Evolutionary conservation across 2,797 vertebrate genomes (phyloP).

Genomic region (Rhodeus uyekii): DNA sequence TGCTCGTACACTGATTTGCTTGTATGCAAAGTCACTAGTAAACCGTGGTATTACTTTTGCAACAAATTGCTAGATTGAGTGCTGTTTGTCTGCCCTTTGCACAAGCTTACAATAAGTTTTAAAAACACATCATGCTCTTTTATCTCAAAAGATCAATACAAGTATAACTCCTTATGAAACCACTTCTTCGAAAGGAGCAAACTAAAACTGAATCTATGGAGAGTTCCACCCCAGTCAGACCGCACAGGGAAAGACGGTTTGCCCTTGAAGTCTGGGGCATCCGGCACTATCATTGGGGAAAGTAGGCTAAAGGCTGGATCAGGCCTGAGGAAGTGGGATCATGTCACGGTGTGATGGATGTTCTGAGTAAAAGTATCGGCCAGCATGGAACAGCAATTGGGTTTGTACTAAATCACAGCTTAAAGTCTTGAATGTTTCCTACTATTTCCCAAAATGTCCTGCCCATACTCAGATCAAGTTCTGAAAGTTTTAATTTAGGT

Average conservation of each 20-base stretch:
- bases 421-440: background rate
- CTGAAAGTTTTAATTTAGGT: no score
- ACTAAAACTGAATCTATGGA: background rate
- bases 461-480: no score
- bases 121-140: background rate
- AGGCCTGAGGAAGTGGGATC: constrained; percentile 43
- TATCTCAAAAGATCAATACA: background rate
- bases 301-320: constrained; percentile 49
- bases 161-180: background rate
- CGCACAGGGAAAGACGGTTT: background rate
- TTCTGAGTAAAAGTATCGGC: constrained; percentile 46
- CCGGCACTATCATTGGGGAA: constrained; percentile 7
- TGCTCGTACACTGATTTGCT: no score
- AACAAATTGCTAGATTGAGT: background rate
- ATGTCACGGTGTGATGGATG: constrained; percentile 54
- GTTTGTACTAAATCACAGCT: background rate
- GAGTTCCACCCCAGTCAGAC: background rate
- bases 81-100: background rate
- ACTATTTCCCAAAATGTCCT: no score
- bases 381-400: background rate
- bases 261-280: constrained; percentile 45
- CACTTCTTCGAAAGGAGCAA: background rate
- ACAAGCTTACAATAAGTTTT: background rate
- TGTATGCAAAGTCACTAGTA: no score
- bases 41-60: no score